Evolutionary conservation across 2,797 vertebrate genomes (phyloP).

Genomic region (Argentina silus): DNA sequence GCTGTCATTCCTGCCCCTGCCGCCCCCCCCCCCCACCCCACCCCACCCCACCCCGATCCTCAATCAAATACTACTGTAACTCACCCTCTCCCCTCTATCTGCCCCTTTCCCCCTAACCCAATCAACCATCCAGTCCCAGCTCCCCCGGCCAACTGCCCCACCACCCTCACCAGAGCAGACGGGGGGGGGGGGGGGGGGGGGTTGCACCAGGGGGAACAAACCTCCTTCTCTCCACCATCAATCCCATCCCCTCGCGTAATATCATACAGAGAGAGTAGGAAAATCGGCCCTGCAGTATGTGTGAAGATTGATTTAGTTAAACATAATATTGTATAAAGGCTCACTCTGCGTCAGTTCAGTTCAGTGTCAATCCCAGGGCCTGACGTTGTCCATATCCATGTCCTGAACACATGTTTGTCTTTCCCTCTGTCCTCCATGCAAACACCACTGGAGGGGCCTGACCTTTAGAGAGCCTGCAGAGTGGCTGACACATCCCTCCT

Average conservation of each 20-base stretch:
- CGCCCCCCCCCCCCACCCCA: not conserved
- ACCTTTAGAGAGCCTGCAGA: too few species aligned
- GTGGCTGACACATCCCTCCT: not conserved
- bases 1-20: not conserved
- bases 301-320: not conserved
- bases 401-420: not conserved
- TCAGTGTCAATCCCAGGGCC: not conserved
- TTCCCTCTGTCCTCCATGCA: not conserved
- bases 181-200: too few species aligned
- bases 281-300: not conserved
- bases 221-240: not conserved
- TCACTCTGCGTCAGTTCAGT: not conserved
- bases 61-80: not conserved
- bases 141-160: constrained; percentile 1
- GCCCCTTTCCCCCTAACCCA: constrained; percentile 6
- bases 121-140: constrained; percentile 2
- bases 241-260: not conserved
- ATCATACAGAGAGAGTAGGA: not conserved
- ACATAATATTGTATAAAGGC: too few species aligned
- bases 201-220: not conserved
- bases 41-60: not conserved
- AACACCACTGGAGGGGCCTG: not conserved
- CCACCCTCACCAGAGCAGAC: not conserved
- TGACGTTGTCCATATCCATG: not conserved
- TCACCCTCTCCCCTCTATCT: constrained; percentile 17